Evolutionary conservation across 1,140 invertebrate species (phyloP).

Genomic region (Rhynchophorus ferrugineus): DNA sequence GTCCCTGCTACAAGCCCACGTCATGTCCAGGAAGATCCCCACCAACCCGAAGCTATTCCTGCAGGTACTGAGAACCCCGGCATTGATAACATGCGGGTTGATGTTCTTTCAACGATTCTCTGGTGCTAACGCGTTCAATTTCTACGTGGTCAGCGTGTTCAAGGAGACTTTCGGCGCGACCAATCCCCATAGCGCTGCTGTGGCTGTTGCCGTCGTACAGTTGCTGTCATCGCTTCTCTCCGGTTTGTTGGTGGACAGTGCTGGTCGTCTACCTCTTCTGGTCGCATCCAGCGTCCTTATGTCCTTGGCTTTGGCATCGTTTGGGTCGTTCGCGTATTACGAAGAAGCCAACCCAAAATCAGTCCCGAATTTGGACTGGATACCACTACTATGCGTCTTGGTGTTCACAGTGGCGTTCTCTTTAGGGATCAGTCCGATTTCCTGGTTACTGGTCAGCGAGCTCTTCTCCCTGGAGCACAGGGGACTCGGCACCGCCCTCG

Average conservation of each 20-base stretch:
- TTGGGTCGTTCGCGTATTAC: constrained; percentile 74
- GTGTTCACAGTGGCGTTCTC: constrained; percentile 79
- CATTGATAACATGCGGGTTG: constrained; percentile 70
- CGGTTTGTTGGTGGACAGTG: constrained; percentile 70
- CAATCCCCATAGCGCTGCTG: constrained; percentile 74
- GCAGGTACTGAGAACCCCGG: constrained; percentile 47
- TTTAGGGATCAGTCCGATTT: constrained; percentile 83
- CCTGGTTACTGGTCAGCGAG: constrained; percentile 80
- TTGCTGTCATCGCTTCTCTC: constrained; percentile 69
- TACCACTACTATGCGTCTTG: constrained; percentile 71
- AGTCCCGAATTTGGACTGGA: constrained; percentile 57
- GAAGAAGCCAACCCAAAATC: constrained; percentile 46
- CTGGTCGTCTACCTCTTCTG: constrained; percentile 66
- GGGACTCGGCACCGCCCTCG: constrained; percentile 73
- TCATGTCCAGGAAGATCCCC: constrained; percentile 43
- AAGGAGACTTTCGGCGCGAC: constrained; percentile 67
- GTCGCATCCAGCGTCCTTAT: constrained; percentile 76
- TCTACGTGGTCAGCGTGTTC: constrained; percentile 75
- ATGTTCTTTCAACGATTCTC: constrained; percentile 82
- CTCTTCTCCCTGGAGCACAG: constrained; percentile 79
- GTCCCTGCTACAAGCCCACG: constrained; percentile 58
- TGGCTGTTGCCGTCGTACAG: constrained; percentile 70
- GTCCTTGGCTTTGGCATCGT: constrained; percentile 70
- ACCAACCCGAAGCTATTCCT: constrained; percentile 28
- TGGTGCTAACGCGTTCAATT: constrained; percentile 73